Evolutionary conservation across 2,888 invertebrate species (phyloP), one percentile per base, ranked within the genome.

Genomic region (Calameuta idolon): DNA sequence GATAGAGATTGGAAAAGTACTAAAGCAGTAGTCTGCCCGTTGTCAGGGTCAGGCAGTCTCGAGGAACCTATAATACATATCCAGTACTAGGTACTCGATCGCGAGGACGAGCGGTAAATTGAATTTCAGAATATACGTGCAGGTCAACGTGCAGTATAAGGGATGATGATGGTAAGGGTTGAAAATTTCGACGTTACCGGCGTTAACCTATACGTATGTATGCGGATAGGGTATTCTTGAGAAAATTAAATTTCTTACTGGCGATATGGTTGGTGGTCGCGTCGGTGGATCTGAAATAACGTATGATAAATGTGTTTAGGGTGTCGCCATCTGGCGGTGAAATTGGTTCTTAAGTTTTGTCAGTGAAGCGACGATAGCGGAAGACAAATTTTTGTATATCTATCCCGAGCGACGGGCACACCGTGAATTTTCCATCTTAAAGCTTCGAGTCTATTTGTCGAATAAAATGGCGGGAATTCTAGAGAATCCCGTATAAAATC

Each of bases 21-120:
- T 77, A 78, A 34, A 77, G 75, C 81, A 76, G 81, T 83, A 79
- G 83, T 81, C 85, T 81, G 79, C 69, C 80, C 78, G 83, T 81
- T 81, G 85, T 85, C 81, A 83, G 81, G 81, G 80, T 85, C 84
- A 85, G 84, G 78, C 81, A 76, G 82, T 81, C 75, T 71, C 71
- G 31, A 12, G 71, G 12, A 34, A 71, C 71, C 71, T 79, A 69
- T 75, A 79, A 81, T 75, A 69, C 82, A 81, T 34, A 40, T 34
- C 69, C 74, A 81, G 69, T 78, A 76, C 82, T 79, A 77, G 79
- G 74, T 73, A 34, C 40, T 77, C 69, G 69, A 75, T 73, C 68
- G 69, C 74, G 77, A 81, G 76, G 81, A 83, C 79, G 80, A 80
- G 74, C 69, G 76, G 79, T 75, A 84, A 85, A 85, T 85, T 83